Percentiles rank a stretch among this genome's conserved stretches.
Evolutionary conservation across 2,888 invertebrate genomes (phyloP).

Genomic region (Brenthis ino): DNA sequence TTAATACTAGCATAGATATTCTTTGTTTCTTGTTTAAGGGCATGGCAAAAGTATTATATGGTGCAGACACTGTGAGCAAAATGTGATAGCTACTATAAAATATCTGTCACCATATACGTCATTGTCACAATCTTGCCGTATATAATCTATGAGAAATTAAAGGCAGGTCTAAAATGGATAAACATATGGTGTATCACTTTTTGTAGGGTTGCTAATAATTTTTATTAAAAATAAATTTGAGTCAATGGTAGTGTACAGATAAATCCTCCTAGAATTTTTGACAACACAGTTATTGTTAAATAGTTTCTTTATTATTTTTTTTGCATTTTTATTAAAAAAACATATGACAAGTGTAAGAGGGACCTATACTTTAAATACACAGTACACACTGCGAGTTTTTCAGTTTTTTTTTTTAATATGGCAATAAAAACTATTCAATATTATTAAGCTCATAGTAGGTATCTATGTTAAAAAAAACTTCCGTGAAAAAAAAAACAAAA

Average conservation of each 20-base stretch:
- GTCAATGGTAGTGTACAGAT: no score
- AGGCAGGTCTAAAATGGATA: conserved; percentile 17
- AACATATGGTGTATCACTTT: conserved; percentile 6
- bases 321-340: no score
- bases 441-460: neutral
- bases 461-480: no score
- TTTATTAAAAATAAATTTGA: neutral
- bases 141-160: conserved; percentile 20
- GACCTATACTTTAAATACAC: no score
- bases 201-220: neutral
- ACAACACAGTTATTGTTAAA: no score
- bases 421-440: neutral
- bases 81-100: conserved; percentile 8
- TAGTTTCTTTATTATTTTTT: no score
- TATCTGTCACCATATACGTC: conserved; percentile 23
- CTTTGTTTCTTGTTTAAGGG: neutral
- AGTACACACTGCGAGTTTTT: no score
- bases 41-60: neutral
- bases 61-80: neutral
- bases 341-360: no score
- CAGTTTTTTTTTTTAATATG: no score
- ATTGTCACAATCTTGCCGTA: conserved; percentile 20
- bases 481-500: no score
- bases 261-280: no score
- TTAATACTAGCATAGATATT: no score